Conservation (phyloP, 2,888 invertebrate genomes). For the Trichogramma evanescens region DNA sequence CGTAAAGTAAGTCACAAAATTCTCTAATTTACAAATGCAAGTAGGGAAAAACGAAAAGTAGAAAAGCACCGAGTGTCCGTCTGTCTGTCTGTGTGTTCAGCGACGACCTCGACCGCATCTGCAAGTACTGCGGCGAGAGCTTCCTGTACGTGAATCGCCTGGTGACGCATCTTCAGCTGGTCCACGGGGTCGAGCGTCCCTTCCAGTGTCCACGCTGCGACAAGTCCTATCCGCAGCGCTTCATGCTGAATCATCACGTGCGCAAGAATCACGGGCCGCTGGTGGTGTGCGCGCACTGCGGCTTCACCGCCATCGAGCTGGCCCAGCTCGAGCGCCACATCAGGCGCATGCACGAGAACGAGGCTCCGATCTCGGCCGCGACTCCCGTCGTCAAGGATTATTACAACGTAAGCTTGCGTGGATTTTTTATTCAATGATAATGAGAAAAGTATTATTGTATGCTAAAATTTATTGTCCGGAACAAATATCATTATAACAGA, state of each 20-base stretch:
- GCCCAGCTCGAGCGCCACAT: slow-evolving; percentile 33
- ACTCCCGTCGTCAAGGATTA: not conserved
- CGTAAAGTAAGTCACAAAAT: slow-evolving; percentile 10
- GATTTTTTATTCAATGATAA: not conserved
- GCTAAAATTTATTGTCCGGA: too few relatives aligned
- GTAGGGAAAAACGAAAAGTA: not conserved
- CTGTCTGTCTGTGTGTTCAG: not conserved
- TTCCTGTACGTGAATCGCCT: slow-evolving; percentile 37
- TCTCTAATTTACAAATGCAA: not conserved
- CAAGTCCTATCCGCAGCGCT: slow-evolving; percentile 36
- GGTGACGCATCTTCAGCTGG: slow-evolving; percentile 34
- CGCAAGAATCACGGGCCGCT: slow-evolving; percentile 35
- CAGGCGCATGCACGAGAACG: slow-evolving; percentile 27
- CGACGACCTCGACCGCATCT: slow-evolving; percentile 31
- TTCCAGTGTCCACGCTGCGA: slow-evolving; percentile 36
- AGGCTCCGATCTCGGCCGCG: slow-evolving; percentile 24
- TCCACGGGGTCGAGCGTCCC: slow-evolving; percentile 35
- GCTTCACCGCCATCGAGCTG: slow-evolving; percentile 33
- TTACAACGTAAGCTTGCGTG: not conserved
- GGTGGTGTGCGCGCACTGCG: slow-evolving; percentile 32
- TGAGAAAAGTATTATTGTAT: too few relatives aligned
- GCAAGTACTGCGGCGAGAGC: slow-evolving; percentile 35
- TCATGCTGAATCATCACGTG: slow-evolving; percentile 37
- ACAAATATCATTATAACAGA: too few relatives aligned
- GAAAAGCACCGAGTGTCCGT: not conserved